Evolutionary conservation across 2,797 vertebrate genomes (phyloP).

Genomic region (Sebastiscus tertius): DNA sequence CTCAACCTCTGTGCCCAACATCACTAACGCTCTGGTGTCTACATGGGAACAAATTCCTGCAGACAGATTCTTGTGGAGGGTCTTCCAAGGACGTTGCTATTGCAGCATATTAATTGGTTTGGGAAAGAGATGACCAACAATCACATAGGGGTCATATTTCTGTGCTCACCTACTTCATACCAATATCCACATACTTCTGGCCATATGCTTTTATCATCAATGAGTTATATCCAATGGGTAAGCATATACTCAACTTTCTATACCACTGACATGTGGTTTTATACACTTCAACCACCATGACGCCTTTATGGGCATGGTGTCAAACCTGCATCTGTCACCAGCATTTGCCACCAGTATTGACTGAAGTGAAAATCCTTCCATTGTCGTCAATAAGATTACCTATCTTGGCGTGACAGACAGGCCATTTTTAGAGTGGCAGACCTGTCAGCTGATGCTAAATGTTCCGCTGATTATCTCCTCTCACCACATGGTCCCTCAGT

Average conservation of each 20-base stretch:
- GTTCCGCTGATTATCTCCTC: slow-evolving; percentile 49
- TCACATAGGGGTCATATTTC: background rate
- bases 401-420: slow-evolving; percentile 3
- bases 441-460: slow-evolving; percentile 34
- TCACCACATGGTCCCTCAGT: slow-evolving; percentile 18
- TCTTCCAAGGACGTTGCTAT: background rate
- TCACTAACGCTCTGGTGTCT: background rate
- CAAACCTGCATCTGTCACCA: background rate
- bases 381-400: slow-evolving; percentile 2
- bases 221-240: background rate
- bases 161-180: background rate
- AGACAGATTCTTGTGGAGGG: background rate
- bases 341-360: background rate
- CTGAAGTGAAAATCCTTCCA: slow-evolving; percentile 2
- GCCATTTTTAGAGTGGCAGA: slow-evolving; percentile 29
- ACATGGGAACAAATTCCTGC: background rate
- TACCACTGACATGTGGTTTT: background rate
- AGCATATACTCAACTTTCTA: background rate
- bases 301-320: background rate
- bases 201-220: background rate
- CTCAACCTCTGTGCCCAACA: background rate
- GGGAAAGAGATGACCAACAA: background rate
- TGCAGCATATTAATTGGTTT: background rate
- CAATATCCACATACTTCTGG: background rate
- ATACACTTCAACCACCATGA: background rate